phyloP scores from a whole-genome alignment of 2,113 vertebrate genomes.

The Alexandromys fortis region DNA sequence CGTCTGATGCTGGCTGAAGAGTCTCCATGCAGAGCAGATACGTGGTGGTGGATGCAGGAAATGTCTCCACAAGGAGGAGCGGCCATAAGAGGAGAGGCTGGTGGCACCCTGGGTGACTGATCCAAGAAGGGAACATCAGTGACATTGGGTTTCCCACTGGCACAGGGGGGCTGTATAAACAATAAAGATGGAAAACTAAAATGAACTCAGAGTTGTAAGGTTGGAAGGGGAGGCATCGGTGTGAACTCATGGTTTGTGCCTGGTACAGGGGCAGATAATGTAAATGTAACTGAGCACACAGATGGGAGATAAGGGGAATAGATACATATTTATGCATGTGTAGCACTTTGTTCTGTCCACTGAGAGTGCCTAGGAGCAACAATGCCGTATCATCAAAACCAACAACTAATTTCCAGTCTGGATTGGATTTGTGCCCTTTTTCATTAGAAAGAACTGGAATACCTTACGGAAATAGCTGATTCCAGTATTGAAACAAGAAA shows the following conservation, averaged over 20 bases:
- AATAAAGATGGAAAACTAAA: neutral
- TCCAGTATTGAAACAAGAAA: neutral
- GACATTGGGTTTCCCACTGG: neutral
- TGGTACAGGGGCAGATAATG: neutral
- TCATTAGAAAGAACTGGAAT: neutral
- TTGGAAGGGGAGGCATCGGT: neutral
- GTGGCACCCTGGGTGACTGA: neutral
- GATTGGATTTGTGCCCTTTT: neutral
- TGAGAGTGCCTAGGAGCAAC: neutral
- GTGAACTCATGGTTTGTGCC: neutral
- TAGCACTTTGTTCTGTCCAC: neutral
- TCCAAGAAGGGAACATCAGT: neutral
- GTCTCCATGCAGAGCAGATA: neutral
- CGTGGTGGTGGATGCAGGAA: neutral
- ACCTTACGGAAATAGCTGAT: neutral
- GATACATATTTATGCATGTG: too few species aligned
- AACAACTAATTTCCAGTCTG: neutral
- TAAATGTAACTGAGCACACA: neutral
- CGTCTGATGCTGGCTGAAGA: too few species aligned
- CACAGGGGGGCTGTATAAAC: neutral
- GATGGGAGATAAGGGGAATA: neutral
- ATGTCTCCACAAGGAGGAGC: neutral
- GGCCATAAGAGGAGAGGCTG: accelerated
- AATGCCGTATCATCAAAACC: neutral
- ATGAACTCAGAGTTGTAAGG: neutral